Evolutionary conservation across 1,140 invertebrate species (phyloP).

Genomic region (Drosophila nebulosa): DNA sequence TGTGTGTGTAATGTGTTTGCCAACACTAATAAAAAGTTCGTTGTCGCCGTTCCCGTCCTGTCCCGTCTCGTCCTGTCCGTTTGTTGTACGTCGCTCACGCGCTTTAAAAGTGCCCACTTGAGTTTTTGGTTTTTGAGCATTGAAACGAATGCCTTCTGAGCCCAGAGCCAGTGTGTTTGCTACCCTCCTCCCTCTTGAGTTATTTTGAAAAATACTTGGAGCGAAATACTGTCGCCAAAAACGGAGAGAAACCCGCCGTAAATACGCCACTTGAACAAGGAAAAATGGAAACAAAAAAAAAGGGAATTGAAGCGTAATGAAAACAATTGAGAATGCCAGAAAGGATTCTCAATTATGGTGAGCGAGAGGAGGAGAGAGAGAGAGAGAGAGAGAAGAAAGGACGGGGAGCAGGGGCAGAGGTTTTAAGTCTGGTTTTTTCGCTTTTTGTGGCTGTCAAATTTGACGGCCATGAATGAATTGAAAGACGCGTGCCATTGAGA

Average conservation of each 20-base stretch:
- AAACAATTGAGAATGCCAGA: constrained; percentile 78
- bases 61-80: constrained; percentile 13
- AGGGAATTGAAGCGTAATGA: constrained; percentile 71
- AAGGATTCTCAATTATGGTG: constrained; percentile 72
- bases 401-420: constrained; percentile 43
- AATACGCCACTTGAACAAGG: constrained; percentile 75
- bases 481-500: constrained; percentile 71
- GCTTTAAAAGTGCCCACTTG: constrained; percentile 66
- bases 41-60: constrained; percentile 26
- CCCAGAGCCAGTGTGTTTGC: constrained; percentile 6
- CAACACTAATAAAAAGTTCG: constrained; percentile 69
- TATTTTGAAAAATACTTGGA: constrained; percentile 31
- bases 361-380: background rate
- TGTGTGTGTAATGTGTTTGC: constrained; percentile 49
- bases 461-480: constrained; percentile 65
- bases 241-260: constrained; percentile 37
- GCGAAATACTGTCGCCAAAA: constrained; percentile 71
- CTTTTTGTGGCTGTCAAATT: constrained; percentile 71
- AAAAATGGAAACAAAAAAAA: constrained; percentile 69
- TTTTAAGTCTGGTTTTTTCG: constrained; percentile 5
- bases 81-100: constrained; percentile 40
- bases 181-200: constrained; percentile 5
- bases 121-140: constrained; percentile 29
- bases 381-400: background rate
- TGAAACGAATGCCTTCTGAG: constrained; percentile 44